Evolutionary conservation across 2,888 invertebrate species (phyloP), one percentile per base, ranked within the genome.

Genomic region (Amiota minor): DNA sequence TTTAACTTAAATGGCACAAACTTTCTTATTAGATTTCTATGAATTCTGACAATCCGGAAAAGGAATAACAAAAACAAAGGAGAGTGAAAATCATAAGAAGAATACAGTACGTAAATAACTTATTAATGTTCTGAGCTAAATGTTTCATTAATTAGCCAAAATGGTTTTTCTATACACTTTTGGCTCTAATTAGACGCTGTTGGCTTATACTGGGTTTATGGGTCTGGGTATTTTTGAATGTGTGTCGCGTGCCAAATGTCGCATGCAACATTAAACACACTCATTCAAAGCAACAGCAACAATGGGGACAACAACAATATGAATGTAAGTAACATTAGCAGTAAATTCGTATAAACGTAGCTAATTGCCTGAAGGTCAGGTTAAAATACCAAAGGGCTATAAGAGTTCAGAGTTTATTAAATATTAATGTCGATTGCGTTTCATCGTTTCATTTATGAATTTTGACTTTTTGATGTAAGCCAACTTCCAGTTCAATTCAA

Each of bases 81-180:
- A 20, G 35, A 35, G 6, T 35, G 6, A 35, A 35, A 35, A 8
- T 35, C 67, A 71, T 62, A 71, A 61, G 62, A 71, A 35, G 35
- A 6, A 35, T 35, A 71, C n/a, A n/a, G n/a, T n/a, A n/a, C n/a
- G n/a, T 35, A 71, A 71, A 71, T 71, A 72, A 76, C 76, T 53
- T 50, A 50, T 68, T 68, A 68, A 68, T 53, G 67, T 23, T 14
- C 65, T 23, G 10, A 9, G 59, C 53, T 50, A 84, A 83, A 86
- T 84, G 82, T 84, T 83, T 82, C 85, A 83, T 86, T 86, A 83
- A 83, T 83, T 83, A 86, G 82, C 71, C 76, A 77, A 84, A 84
- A 83, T 81, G 80, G 64, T 9, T 53, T 23, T 62, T 53, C 23
- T 50, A 3, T 35, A 35, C n/a, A 14, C n/a, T 18, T 62, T 45